Percentiles rank a stretch among this genome's conserved stretches.
Evolutionary conservation across 2,888 invertebrate genomes (phyloP).

Genomic region (Augochlorella aurata): DNA sequence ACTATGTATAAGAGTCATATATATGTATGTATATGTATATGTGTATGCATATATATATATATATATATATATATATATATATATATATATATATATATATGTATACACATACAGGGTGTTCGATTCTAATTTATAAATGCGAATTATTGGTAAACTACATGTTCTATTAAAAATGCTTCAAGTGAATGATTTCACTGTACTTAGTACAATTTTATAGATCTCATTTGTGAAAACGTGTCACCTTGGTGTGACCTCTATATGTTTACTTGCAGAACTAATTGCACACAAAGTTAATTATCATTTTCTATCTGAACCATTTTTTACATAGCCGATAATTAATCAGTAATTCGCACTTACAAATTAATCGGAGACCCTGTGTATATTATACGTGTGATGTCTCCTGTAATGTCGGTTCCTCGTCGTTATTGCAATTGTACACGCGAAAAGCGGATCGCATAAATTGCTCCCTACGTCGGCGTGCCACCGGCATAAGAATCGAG

Average conservation of each 20-base stretch:
- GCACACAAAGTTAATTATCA: background rate
- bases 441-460: constrained; percentile 45
- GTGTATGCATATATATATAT: no score
- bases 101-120: constrained; percentile 61
- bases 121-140: constrained; percentile 30
- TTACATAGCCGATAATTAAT: background rate
- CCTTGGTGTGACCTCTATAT: background rate
- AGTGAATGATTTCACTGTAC: background rate
- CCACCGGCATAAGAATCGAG: constrained; percentile 38
- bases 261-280: background rate
- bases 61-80: no score
- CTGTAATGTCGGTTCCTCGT: constrained; percentile 4
- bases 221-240: background rate
- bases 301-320: background rate
- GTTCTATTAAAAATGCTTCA: background rate
- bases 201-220: background rate
- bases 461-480: background rate
- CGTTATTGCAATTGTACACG: constrained; percentile 37
- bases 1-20: constrained; percentile 71
- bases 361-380: background rate
- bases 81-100: constrained; percentile 31
- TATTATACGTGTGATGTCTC: background rate
- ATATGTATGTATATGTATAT: constrained; percentile 51
- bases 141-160: background rate
- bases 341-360: background rate